Conservation (phyloP, 2,888 invertebrate genomes). For the Odiellus spinosus region DNA sequence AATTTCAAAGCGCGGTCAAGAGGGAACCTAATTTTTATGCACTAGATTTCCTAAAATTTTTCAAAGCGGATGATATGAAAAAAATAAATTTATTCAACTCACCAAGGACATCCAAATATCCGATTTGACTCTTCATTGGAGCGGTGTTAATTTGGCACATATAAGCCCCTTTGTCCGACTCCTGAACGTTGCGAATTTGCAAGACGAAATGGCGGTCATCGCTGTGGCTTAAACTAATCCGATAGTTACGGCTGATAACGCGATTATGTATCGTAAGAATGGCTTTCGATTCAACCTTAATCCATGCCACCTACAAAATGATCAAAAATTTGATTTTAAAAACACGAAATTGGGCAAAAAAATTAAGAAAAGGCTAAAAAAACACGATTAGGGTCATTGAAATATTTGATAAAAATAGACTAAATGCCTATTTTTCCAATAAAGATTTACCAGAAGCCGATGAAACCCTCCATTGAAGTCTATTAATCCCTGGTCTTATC, state of each 20-base stretch:
- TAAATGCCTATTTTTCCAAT: too few species aligned
- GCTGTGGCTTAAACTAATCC: constrained; percentile 47
- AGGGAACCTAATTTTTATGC: too few species aligned
- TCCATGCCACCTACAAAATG: constrained; percentile 68
- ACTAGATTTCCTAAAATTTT: too few species aligned
- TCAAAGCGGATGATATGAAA: too few species aligned
- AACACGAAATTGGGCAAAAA: too few species aligned
- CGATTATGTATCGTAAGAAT: constrained; percentile 39
- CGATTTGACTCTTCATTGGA: constrained; percentile 76
- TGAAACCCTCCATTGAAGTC: too few species aligned
- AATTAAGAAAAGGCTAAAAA: too few species aligned
- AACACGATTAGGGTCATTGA: too few species aligned
- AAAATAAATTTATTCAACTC: constrained; percentile 30
- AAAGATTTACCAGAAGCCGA: too few species aligned
- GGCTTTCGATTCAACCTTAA: constrained; percentile 86
- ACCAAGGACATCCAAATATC: constrained; percentile 83
- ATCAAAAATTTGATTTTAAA: constrained; percentile 1
- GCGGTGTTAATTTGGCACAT: constrained; percentile 48
- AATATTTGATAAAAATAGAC: too few species aligned
- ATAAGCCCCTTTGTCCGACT: constrained; percentile 57
- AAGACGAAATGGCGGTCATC: constrained; percentile 31
- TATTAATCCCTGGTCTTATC: too few species aligned
- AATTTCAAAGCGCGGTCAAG: too few species aligned
- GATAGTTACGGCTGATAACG: constrained; percentile 72
- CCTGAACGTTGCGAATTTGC: constrained; percentile 78